Percentiles rank a stretch among this genome's conserved stretches.
These are phyloP conservation scores for Acleris laterana DNA, from an alignment of 2,888 invertebrate species.

Conservation along the genomic window DNA sequence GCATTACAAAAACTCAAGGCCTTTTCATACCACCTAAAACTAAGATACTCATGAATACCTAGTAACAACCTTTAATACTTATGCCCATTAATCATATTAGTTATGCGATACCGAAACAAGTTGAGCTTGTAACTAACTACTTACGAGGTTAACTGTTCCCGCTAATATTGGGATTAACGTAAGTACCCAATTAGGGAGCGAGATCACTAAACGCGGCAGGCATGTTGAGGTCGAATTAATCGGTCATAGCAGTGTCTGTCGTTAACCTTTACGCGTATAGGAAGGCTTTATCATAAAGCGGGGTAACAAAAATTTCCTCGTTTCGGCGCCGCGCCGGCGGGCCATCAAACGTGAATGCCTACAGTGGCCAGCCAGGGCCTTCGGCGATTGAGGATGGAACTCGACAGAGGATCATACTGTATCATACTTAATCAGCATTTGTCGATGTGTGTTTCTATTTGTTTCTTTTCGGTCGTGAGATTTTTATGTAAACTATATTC, in stretches of 20 bases:
- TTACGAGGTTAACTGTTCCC: neutral
- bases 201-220: slow-evolving; percentile 26
- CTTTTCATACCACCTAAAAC: too few relatives aligned
- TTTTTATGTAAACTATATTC: too few relatives aligned
- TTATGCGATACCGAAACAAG: neutral
- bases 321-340: slow-evolving; percentile 63
- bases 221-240: slow-evolving; percentile 33
- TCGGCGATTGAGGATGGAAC: neutral
- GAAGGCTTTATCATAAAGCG: slow-evolving; percentile 51
- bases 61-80: too few relatives aligned
- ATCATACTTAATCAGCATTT: too few relatives aligned
- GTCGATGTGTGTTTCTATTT: too few relatives aligned
- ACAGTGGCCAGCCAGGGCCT: slow-evolving; percentile 14
- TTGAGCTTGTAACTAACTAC: neutral
- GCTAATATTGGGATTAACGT: slow-evolving; percentile 22
- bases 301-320: slow-evolving; percentile 54
- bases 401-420: too few relatives aligned
- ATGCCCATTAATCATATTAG: neutral
- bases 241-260: slow-evolving; percentile 39
- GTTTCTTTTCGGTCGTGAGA: too few relatives aligned
- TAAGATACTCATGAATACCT: too few relatives aligned
- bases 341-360: slow-evolving; percentile 51
- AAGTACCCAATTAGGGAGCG: slow-evolving; percentile 24
- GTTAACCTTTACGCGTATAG: slow-evolving; percentile 53
- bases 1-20: too few relatives aligned